Evolutionary conservation across 1,140 invertebrate species (phyloP).

Genomic region (Brachionus koreanus): DNA sequence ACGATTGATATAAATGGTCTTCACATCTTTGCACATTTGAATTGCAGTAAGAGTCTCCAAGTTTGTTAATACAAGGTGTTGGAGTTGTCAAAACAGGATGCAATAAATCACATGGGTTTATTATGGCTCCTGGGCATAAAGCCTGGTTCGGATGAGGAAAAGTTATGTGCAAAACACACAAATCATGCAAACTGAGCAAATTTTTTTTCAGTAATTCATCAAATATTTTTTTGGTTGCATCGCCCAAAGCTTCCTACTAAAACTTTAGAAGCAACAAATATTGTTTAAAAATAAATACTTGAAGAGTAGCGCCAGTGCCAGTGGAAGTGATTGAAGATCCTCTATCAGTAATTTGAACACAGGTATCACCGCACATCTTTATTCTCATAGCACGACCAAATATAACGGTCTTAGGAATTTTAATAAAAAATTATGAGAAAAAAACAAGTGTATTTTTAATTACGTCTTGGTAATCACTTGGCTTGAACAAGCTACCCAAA

Average conservation of each 20-base stretch:
- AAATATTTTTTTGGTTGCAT: conserved; percentile 21
- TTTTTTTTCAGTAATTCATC: conserved; percentile 5
- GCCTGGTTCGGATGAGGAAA: conserved; percentile 39
- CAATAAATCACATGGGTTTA: conserved; percentile 39
- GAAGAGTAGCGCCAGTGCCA: conserved; percentile 17
- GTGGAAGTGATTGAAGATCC: neutral
- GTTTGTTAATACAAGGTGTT: conserved; percentile 28
- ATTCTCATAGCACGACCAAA: conserved; percentile 41
- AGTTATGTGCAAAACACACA: conserved; percentile 25
- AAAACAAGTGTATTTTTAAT: neutral
- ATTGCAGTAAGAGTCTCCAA: conserved; percentile 36
- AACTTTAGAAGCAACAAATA: neutral
- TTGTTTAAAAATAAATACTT: conserved; percentile 12
- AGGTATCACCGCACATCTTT: conserved; percentile 37
- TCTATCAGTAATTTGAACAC: conserved; percentile 34
- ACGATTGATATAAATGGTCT: conserved; percentile 3
- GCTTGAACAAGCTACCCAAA: conserved; percentile 25
- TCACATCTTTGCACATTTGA: neutral
- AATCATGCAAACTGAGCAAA: conserved; percentile 41
- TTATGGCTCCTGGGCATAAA: conserved; percentile 13
- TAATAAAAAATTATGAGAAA: neutral
- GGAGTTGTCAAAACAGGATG: neutral
- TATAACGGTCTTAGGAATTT: neutral
- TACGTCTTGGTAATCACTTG: conserved; percentile 41
- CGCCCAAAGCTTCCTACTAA: conserved; percentile 25